Base-by-base conservation (phyloP, 2,113 vertebrate species). In the Baryphthengus martii region DNA sequence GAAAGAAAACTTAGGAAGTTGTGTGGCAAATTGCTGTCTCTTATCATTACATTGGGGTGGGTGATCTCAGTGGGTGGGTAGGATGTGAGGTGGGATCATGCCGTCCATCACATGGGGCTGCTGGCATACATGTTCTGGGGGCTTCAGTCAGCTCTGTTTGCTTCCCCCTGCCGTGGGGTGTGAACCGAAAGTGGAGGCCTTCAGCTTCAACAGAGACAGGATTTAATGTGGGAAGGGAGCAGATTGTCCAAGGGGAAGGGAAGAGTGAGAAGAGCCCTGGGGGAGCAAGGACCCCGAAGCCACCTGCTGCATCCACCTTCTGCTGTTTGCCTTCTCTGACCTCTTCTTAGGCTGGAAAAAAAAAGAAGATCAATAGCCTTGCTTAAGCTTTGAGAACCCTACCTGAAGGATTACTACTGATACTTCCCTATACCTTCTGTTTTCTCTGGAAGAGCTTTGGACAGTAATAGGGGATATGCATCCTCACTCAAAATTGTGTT, bases 211-310 rank as follows among this genome's bases (percentile, higher is more conserved):
- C 1, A 1, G 26, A 78, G 56, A 39, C 4, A 19, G 25, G 37
- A 75, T 72, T 75, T 72, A 40, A 35, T 0, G 0, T 14, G 7
- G 28, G 23, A 72, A 42, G 33, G 25, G 47, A 74, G n/a, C 14
- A n/a, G 18, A 7, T 20, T 85, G 35, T 91, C 35, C 29, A 16
- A 55, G 9, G 17, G 14, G n/a, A 67, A 89, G 42, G 33, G 70
- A 80, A 9, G 26, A 75, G 49, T 59, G 39, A 79, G 62, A 67
- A 58, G 47, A 39, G 19, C 39, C 29, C 5, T 20, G 23, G 19
- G n/a, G 37, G n/a, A 52, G n/a, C 8, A 11, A 49, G 59, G 19
- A 74, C 29, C 35, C 26, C 42, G 68, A 63, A 79, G 33, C 18
- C 0, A 0, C n/a, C 31, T 66, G 18, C 2, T 78, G 15, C 45